Conservation (phyloP, 2,888 invertebrate species). For the Apamea sordens region DNA sequence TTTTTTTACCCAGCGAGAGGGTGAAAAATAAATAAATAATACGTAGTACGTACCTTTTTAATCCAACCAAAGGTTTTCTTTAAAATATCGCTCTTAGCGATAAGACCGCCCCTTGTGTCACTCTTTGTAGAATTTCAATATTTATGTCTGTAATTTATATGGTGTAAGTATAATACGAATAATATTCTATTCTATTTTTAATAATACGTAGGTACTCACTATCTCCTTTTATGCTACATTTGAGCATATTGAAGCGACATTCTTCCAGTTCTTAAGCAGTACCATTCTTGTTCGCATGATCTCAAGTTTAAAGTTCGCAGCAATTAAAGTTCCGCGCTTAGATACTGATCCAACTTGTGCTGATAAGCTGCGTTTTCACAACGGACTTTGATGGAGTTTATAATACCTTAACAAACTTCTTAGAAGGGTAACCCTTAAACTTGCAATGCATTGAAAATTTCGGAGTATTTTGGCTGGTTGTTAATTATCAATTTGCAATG, state of each 20-base stretch:
- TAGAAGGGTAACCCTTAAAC: constrained; percentile 18
- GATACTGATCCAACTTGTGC: constrained; percentile 55
- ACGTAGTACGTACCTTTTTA: too few species aligned
- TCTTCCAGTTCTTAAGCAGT: background rate
- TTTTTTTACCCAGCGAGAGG: background rate
- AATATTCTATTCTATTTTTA: too few species aligned
- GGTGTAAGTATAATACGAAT: too few species aligned
- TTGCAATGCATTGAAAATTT: constrained; percentile 31
- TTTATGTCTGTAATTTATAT: too few species aligned
- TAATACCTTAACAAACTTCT: constrained; percentile 62
- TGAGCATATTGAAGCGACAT: background rate
- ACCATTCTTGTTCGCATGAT: constrained; percentile 2
- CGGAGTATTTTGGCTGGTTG: constrained; percentile 19
- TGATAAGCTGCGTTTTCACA: constrained; percentile 54
- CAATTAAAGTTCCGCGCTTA: constrained; percentile 62
- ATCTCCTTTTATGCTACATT: background rate
- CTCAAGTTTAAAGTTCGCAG: constrained; percentile 30
- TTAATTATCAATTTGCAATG: constrained; percentile 41
- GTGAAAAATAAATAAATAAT: background rate
- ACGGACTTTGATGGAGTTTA: constrained; percentile 62
- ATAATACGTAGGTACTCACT: background rate
- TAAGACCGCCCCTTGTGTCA: too few species aligned
- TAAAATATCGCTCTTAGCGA: too few species aligned
- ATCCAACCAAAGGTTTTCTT: too few species aligned
- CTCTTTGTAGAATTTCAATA: too few species aligned